Evolutionary conservation across 2,888 invertebrate species (phyloP).

Genomic region (Drosophila dives): DNA sequence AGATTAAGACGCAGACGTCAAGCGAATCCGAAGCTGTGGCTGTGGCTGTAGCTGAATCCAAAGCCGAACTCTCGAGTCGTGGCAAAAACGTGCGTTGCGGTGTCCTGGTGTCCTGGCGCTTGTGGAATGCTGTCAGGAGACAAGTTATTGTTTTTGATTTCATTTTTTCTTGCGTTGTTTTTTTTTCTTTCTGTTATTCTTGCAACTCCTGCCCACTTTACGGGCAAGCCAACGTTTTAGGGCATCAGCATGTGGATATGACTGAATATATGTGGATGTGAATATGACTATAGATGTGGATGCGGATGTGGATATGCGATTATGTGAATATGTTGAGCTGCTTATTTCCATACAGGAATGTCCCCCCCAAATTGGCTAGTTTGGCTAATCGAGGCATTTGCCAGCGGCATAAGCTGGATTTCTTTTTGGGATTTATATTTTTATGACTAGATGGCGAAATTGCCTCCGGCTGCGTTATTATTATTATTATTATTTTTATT

Average conservation of each 20-base stretch:
- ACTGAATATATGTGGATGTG: constrained; percentile 5
- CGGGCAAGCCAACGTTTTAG: constrained; percentile 44
- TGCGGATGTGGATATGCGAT: constrained; percentile 3
- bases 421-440: constrained; percentile 54
- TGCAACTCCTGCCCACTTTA: constrained; percentile 48
- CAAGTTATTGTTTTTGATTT: constrained; percentile 82
- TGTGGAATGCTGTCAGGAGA: constrained; percentile 78
- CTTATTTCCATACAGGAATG: constrained; percentile 73
- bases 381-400: constrained; percentile 76
- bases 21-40: constrained; percentile 53
- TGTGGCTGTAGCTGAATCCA: constrained; percentile 21
- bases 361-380: constrained; percentile 68
- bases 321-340: constrained; percentile 49
- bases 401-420: constrained; percentile 62
- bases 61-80: constrained; percentile 39
- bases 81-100: constrained; percentile 62
- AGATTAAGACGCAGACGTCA: constrained; percentile 67
- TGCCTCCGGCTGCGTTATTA: constrained; percentile 54
- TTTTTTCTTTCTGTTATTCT: constrained; percentile 21
- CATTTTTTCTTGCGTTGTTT: constrained; percentile 73
- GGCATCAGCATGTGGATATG: constrained; percentile 42
- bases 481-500: constrained; percentile 41
- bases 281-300: constrained; percentile 8
- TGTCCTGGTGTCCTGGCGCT: constrained; percentile 52
- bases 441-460: constrained; percentile 59